A percentile compares a stretch with the other conserved stretches of the same genome.
phyloP scores from a whole-genome alignment of 2,888 invertebrate genomes.

The Eustalomyia histrio region DNA sequence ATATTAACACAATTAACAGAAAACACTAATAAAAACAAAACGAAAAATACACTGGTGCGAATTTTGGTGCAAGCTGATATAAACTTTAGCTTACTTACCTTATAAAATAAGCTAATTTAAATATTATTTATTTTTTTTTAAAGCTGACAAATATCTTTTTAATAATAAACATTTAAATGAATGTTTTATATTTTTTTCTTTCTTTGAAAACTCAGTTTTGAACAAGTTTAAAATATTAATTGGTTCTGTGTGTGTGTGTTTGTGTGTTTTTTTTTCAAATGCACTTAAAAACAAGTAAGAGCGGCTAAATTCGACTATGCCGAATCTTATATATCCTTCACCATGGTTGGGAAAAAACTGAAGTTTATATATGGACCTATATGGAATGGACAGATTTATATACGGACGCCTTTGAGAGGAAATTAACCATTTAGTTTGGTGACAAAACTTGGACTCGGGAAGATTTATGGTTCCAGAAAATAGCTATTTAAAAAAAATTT shows the following conservation, averaged over 20 bases:
- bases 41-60: constrained; percentile 67
- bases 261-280: background rate
- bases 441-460: too few species aligned
- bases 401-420: too few species aligned
- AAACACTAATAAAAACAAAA: constrained; percentile 10
- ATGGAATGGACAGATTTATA: too few species aligned
- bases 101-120: constrained; percentile 67
- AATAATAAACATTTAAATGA: constrained; percentile 22
- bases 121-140: constrained; percentile 26
- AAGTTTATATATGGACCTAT: too few species aligned
- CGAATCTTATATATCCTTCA: too few species aligned
- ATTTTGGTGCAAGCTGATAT: constrained; percentile 71
- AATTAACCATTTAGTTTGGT: too few species aligned
- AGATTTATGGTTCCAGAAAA: too few species aligned
- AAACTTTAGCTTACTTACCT: constrained; percentile 73
- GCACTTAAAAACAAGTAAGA: constrained; percentile 27
- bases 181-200: constrained; percentile 7
- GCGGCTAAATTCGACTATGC: too few species aligned
- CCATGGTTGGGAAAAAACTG: too few species aligned
- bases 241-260: too few species aligned
- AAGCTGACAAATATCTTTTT: constrained; percentile 41
- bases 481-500: too few species aligned
- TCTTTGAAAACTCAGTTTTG: constrained; percentile 16
- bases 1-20: background rate
- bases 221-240: constrained; percentile 27